Evolutionary conservation across 37 sponge, comb jelly and placozoan species (phyloP).

Genomic region (Beroe forskalii): DNA sequence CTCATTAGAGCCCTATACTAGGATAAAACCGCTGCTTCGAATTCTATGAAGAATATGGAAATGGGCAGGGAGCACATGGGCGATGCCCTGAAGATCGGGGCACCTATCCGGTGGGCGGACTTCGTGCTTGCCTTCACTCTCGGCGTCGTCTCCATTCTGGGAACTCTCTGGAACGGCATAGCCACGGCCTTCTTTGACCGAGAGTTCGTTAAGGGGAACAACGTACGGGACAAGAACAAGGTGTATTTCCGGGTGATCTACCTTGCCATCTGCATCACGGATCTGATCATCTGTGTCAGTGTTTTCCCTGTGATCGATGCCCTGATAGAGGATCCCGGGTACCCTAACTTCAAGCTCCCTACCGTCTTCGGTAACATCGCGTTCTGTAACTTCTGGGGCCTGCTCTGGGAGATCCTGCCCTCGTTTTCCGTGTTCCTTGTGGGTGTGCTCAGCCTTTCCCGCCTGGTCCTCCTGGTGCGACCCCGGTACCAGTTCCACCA

Average conservation of each 20-base stretch:
- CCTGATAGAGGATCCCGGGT: slow-evolving; percentile 8
- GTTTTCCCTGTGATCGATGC: slow-evolving; percentile 26
- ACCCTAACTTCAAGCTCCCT: neutral
- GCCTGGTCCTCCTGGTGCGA: neutral
- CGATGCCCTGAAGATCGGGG: neutral
- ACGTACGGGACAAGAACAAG: neutral
- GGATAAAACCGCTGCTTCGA: too few relatives aligned
- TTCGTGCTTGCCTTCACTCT: neutral
- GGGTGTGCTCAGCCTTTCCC: slow-evolving; percentile 1
- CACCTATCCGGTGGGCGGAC: neutral
- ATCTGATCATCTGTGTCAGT: neutral
- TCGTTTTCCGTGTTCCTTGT: slow-evolving; percentile 35
- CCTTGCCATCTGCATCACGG: neutral
- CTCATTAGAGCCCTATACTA: too few relatives aligned
- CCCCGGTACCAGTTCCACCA: neutral
- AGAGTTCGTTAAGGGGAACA: neutral
- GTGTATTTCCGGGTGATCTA: neutral
- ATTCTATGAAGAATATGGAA: too few relatives aligned
- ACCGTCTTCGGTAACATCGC: neutral
- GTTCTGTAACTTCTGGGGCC: slow-evolving; percentile 7
- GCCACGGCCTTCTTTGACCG: neutral
- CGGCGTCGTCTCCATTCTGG: neutral
- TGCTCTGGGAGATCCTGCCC: slow-evolving; percentile 35
- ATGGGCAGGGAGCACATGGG: neutral
- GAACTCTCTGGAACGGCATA: neutral